Percentiles rank a stretch among this genome's conserved stretches.
These are phyloP conservation scores for Pseudochirops corinnae DNA, from an alignment of 2,797 vertebrate genomes.

Conservation along the genomic window DNA sequence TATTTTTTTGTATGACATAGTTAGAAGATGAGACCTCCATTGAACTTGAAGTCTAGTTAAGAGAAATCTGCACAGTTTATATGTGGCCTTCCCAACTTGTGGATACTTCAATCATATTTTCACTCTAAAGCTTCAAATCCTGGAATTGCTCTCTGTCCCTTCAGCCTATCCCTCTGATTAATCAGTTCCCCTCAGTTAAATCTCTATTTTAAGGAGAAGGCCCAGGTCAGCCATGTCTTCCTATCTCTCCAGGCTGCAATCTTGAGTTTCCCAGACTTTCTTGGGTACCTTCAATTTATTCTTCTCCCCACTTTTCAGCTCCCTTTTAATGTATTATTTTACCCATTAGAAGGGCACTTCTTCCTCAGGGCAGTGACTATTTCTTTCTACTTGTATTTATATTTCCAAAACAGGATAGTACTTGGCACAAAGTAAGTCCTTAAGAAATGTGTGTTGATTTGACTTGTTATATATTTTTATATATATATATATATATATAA, in stretches of 20 bases:
- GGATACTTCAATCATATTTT: neutral
- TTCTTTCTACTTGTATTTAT: neutral
- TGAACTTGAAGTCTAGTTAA: neutral
- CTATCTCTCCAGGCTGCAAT: neutral
- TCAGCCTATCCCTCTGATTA: neutral
- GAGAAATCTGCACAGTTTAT: neutral
- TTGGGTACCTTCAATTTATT: neutral
- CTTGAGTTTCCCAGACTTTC: neutral
- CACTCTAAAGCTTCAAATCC: neutral
- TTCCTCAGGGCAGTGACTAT: neutral
- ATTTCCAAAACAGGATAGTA: neutral
- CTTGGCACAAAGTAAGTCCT: neutral
- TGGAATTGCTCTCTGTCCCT: neutral
- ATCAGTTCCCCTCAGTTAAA: neutral
- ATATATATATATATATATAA: no score
- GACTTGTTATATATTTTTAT: no score
- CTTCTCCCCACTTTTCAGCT: neutral
- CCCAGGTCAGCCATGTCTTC: neutral
- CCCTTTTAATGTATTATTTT: neutral
- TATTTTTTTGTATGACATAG: neutral
- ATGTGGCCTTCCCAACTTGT: neutral
- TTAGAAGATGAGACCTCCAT: neutral
- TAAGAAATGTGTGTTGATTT: no score
- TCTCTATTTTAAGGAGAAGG: neutral
- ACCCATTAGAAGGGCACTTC: neutral